Evolutionary conservation across 2,797 vertebrate species (phyloP), one percentile per base, ranked within the genome.

Genomic region (Toxotes lorentzi): DNA sequence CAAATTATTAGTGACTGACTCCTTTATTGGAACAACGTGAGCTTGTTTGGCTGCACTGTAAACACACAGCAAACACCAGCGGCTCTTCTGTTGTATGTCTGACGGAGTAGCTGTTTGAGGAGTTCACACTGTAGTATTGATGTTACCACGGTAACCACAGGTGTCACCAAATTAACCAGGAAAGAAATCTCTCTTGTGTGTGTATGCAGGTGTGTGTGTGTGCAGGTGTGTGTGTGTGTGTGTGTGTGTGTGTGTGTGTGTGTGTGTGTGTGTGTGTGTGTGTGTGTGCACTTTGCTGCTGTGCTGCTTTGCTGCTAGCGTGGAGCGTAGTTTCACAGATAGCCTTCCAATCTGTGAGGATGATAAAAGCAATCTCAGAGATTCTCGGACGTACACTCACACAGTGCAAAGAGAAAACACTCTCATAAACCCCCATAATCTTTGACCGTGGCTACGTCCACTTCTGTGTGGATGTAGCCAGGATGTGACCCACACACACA

Each of bases 241-340:
- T 63, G 32, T 63, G 27, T 61, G 47, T 24, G 16, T 35, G 35
- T 35, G 35, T 35, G 35, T 35, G 35, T 35, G 35, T 35, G 35
- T 9, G 35, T 35, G 35, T 9, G 35, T 35, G 35, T 35, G 35
- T 35, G 35, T 35, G 35, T 38, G 35, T 38, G 35, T 38, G 35
- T 38, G 35, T 38, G 35, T 38, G 35, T 47, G 50, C 12, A 47
- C 45, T 71, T 61, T 78, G 58, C 56, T 76, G 60, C 1, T 51
- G 56, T 53, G n/a, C n/a, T n/a, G n/a, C 45, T 71, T 61, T 78
- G 58, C 56, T 76, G 60, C 1, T 51, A 73, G 51, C 23, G 12
- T 58, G 65, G 60, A 73, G 41, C 45, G 70, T 34, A 48, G 23
- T 81, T 67, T 53, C 35, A 68, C 14, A 64, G 48, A 60, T 54